These are phyloP conservation scores for Cranoglanis bouderius DNA, from an alignment of 2,113 vertebrate genomes.

Conservation along the genomic window DNA sequence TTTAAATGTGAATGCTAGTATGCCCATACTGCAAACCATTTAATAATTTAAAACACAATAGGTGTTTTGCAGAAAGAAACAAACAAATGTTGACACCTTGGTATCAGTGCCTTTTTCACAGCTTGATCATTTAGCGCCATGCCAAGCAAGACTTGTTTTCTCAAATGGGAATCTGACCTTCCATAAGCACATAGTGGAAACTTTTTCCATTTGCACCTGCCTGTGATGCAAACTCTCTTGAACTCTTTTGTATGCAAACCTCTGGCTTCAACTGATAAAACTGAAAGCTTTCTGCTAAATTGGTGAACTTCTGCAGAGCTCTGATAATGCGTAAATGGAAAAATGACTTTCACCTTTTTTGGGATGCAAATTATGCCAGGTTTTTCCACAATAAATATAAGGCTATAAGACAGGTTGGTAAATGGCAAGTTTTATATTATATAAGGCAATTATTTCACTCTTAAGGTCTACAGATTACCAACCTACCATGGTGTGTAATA, in stretches of 20 bases:
- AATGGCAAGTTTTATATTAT: neutral
- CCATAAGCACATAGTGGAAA: neutral
- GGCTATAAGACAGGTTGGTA: neutral
- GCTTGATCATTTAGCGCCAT: slow-evolving; percentile 2
- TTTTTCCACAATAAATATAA: neutral
- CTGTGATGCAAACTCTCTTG: neutral
- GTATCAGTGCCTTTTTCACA: slow-evolving; percentile 4
- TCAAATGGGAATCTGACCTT: neutral
- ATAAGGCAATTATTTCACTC: neutral
- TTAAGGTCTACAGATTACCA: neutral
- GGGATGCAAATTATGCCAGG: neutral
- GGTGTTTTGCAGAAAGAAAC: neutral
- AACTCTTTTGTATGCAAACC: slow-evolving; percentile 21
- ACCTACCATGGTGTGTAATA: neutral
- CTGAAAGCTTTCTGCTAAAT: slow-evolving; percentile 7
- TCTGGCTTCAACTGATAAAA: slow-evolving; percentile 6
- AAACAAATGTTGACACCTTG: neutral
- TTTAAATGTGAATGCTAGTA: slow-evolving; percentile 30
- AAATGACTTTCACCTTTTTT: neutral
- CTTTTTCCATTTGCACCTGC: neutral
- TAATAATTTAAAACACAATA: slow-evolving; percentile 26
- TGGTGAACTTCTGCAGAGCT: slow-evolving; percentile 1
- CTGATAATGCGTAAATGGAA: neutral
- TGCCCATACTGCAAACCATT: neutral
- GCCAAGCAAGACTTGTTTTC: neutral